Evolutionary conservation across 2,888 invertebrate species (phyloP).

Genomic region (Elysia crispata): DNA sequence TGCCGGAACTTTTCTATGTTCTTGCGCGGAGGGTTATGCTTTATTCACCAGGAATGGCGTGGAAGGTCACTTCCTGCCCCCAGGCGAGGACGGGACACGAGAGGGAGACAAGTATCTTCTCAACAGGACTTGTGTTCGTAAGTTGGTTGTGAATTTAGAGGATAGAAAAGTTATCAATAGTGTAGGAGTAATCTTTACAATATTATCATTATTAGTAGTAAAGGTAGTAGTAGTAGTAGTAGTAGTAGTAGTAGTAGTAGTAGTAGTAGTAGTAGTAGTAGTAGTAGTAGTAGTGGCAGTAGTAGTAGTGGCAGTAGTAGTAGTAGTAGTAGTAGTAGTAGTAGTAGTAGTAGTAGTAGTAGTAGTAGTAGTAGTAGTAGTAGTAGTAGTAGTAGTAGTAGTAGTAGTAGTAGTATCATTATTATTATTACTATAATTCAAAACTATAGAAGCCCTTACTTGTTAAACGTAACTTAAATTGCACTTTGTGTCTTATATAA

Average conservation of each 20-base stretch:
- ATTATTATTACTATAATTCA: too few species aligned
- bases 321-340: conserved; percentile 9
- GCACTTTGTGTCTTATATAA: too few species aligned
- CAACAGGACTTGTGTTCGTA: conserved; percentile 94
- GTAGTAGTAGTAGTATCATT: too few species aligned
- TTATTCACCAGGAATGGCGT: conserved; percentile 91
- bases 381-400: too few species aligned
- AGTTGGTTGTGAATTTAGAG: conserved; percentile 55
- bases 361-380: conserved; percentile 9
- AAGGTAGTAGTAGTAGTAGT: not conserved
- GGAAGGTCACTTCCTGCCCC: conserved; percentile 89
- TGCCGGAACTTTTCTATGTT: conserved; percentile 80
- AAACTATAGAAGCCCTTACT: not conserved
- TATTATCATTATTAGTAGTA: not conserved
- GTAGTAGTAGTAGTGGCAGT: conserved; percentile 1
- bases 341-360: conserved; percentile 9
- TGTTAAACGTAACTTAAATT: not conserved
- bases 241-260: conserved; percentile 3
- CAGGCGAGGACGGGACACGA: conserved; percentile 89
- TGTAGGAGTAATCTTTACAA: not conserved
- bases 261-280: not conserved
- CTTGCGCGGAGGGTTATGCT: conserved; percentile 94
- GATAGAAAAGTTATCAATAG: too few species aligned
- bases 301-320: conserved; percentile 1
- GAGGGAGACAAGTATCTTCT: conserved; percentile 92